Base-by-base conservation (phyloP, 92 coral and sea anemone species). In the Palythoa grandis region DNA sequence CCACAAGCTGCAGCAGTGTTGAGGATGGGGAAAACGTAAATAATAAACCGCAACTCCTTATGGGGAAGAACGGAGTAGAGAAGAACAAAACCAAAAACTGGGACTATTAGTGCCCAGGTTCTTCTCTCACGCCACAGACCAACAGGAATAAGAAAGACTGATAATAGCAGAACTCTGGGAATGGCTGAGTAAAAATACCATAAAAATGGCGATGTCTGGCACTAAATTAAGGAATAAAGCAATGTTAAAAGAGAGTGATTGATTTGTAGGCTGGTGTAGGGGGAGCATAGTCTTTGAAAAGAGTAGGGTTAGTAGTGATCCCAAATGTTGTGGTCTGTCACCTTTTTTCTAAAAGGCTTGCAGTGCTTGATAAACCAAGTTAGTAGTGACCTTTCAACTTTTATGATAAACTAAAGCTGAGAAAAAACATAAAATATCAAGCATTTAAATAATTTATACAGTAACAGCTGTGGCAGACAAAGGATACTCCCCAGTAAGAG, bases 401-500 rank as follows among this genome's bases (percentile, higher is more conserved):
- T 43, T 43, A 8, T 43, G 50, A 43, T 4, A 29, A n/a, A n/a
- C n/a, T n/a, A 57, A 58, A 15, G 19, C 65, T 58, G 19, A 19
- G 17, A 11, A 14, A 58, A 58, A 2, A 15, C 19, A 12, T 58
- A 58, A 58, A 58, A 1, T 35, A 15, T 38, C 76, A 37, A 71
- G 15, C 78, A 29, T 29, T 29, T 29, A 29, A 29, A 73, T 1
- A 43, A 73, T 14, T 15, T 10, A 43, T 17, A 63, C 7, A 19
- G 4, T 3, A 43, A 19, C 16, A 6, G 39, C 53, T 8, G 16
- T 19, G 19, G 38, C 1, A 19, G 24, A 14, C 13, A 87, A 95
- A 94, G 95, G 98, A 96, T 96, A 96, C 98, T 16, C 98, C 98
- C 98, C 98, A 96, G 38, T 94, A 80, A 9, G 98, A 96, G 66